Base-by-base conservation (phyloP, 2,888 invertebrate genomes). In the Scaptomyza reducta region DNA sequence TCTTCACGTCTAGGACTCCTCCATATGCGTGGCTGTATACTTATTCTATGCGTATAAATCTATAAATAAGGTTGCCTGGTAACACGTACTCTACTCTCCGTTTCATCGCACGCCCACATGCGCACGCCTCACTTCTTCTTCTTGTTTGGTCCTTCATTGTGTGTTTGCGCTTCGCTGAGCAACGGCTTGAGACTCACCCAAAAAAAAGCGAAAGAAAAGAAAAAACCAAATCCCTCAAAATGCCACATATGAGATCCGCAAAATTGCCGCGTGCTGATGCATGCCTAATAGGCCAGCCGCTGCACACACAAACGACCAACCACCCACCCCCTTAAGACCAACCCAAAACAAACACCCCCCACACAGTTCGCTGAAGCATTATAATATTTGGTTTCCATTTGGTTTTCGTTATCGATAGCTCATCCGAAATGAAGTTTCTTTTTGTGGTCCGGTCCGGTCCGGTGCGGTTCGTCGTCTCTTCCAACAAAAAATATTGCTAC, bases 311-410 rank as follows among this genome's bases (percentile, higher is more conserved):
- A 38, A 10, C 7, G 31, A 27, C 7, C 40, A 16, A 9, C 16
- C 22, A 35, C 40, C 50, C 27, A 38, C 40, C 54, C 50, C n/a
- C 45, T 27, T 51, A 40, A 40, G 14, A 18, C 16, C 59, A 13
- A 35, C n/a, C 35, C 35, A 35, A 35, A n/a, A 35, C 35, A n/a
- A 35, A 35, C 46, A 2, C 33, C 16, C 11, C 50, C 2, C 40
- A n/a, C 11, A 44, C 14, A 45, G 41, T 69, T 66, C 78, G 62
- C 44, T 72, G 59, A 64, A 66, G 69, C 79, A 85, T 72, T 68
- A 72, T 69, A 79, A 74, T 81, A 74, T 81, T 80, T 71, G 79
- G 71, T 69, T 84, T 84, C 71, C 67, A 67, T 69, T 73, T 47
- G 54, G 60, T 54, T 63, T 77, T 42, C 58, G 55, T 18, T 56